phyloP scores from a whole-genome alignment of 2,797 vertebrate species.

The Dendrocincla tyrannina region DNA sequence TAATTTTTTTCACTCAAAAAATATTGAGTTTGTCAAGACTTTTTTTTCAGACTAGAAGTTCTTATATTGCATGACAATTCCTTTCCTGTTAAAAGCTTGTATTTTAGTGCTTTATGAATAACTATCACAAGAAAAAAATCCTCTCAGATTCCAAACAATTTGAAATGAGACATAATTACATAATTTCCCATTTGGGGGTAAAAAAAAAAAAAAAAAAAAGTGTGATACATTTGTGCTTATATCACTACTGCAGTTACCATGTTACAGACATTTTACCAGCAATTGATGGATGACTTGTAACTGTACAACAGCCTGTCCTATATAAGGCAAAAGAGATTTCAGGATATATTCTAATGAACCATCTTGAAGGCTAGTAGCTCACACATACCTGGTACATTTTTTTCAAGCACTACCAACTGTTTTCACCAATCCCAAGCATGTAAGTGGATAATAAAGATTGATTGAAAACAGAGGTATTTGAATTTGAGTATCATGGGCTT shows the following conservation, averaged over 20 bases:
- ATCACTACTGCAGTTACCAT: neutral
- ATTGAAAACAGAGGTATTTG: constrained; percentile 6
- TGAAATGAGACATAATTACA: constrained; percentile 51
- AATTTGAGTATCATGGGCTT: neutral
- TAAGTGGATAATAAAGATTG: constrained; percentile 16
- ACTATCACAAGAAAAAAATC: constrained; percentile 43
- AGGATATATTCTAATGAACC: constrained; percentile 64
- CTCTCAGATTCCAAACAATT: constrained; percentile 52
- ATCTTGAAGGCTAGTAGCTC: constrained; percentile 72
- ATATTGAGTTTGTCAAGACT: constrained; percentile 80
- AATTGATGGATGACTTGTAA: constrained; percentile 82
- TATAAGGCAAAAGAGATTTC: constrained; percentile 80
- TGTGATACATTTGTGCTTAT: constrained; percentile 38
- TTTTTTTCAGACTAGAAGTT: constrained; percentile 78
- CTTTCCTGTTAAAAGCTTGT: constrained; percentile 59
- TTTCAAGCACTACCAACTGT: constrained; percentile 51
- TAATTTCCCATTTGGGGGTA: neutral
- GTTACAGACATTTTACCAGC: constrained; percentile 63
- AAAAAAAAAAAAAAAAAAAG: too few species aligned
- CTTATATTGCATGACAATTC: constrained; percentile 52
- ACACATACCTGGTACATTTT: constrained; percentile 68
- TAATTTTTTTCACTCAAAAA: constrained; percentile 79
- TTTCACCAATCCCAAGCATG: constrained; percentile 37
- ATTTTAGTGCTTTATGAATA: constrained; percentile 62
- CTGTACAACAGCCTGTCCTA: constrained; percentile 73